Conservation (phyloP, 1,140 invertebrate genomes). For the Bombyx mori region ASM3026992v2 NC_085110.1:7221501-7222000, state of each 20-base stretch:
- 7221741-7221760: no score
- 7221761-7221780: no score
- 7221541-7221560: conserved; percentile 49
- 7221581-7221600: conserved; percentile 23
- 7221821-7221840: no score
- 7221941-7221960: no score
- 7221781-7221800: no score
- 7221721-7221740: no score
- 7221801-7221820: no score
- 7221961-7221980: conserved; percentile 16
- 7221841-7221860: no score
- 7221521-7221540: conserved; percentile 44
- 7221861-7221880: no score
- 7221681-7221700: neutral
- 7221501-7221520: conserved; percentile 62
- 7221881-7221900: no score
- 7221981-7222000: conserved; percentile 10
- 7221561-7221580: conserved; percentile 54
- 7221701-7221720: neutral
- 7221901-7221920: no score
- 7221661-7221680: neutral
- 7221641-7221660: neutral
- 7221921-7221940: no score
- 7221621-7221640: conserved; percentile 12
- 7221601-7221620: conserved; percentile 40